These are phyloP conservation scores for Casuarius casuarius DNA, from an alignment of 2,113 vertebrate species.

Conservation along the genomic window DNA sequence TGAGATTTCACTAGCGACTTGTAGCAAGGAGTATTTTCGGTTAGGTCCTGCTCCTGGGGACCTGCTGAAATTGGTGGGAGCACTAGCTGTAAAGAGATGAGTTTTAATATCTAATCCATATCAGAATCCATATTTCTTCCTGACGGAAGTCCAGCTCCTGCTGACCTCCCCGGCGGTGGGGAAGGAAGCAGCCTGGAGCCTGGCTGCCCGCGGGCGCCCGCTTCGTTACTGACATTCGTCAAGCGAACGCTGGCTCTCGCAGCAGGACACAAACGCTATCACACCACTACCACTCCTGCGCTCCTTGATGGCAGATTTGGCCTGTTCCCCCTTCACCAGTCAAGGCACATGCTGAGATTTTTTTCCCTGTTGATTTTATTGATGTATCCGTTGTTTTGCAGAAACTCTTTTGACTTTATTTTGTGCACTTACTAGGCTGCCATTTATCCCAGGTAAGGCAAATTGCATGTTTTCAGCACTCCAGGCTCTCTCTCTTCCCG, in stretches of 20 bases:
- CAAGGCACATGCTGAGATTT: not conserved
- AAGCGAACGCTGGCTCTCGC: too few species aligned
- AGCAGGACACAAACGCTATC: too few species aligned
- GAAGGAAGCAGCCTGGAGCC: too few species aligned
- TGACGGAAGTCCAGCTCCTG: rapidly evolving
- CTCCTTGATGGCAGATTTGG: not conserved
- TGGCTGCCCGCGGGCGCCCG: too few species aligned
- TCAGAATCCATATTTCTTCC: not conserved
- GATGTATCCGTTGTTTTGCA: not conserved
- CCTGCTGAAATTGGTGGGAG: not conserved
- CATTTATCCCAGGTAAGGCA: not conserved
- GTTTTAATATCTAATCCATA: not conserved
- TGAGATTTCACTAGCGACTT: not conserved
- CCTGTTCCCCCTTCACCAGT: not conserved
- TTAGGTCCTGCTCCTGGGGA: not conserved
- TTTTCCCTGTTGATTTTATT: not conserved
- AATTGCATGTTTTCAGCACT: not conserved
- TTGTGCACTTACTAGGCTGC: not conserved
- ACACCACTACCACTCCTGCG: not conserved
- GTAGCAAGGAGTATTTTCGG: not conserved
- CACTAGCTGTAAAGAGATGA: not conserved
- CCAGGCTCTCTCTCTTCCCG: not conserved
- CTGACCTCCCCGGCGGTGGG: rapidly evolving
- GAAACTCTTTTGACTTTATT: not conserved
- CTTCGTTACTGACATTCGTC: too few species aligned